Base-by-base conservation (phyloP, 2,113 vertebrate species). In the Tringa solitaria region DNA sequence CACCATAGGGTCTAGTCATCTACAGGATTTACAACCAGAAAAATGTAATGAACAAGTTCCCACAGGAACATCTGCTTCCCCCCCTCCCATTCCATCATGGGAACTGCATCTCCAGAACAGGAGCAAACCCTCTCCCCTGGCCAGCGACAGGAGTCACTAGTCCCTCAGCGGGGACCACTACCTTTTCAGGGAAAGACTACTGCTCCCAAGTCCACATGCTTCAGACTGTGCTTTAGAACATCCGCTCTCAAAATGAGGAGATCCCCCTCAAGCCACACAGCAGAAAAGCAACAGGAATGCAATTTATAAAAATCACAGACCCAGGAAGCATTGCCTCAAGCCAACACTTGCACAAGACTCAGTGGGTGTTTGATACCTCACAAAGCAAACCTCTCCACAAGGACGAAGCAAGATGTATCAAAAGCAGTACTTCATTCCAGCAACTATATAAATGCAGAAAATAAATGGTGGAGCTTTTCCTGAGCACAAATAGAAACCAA, bases 21-120 rank as follows among this genome's bases (percentile, higher is more conserved):
- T 60, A 73, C 13, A 32, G 26, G 1, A 93, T 69, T 73, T 85
- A 37, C 23, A 33, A 27, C 4, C 18, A 57, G 83, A 90, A 33
- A 50, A 33, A 9, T 0, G 4, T 22, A 63, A 81, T 28, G 1
- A 81, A 61, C 7, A 69, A 35, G 12, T 13, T 73, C 12, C 24
- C 43, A 79, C 4, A n/a, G 33, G 4, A 93, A 33, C 18, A 84
- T 5, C 21, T 79, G 21, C 51, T 72, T 54, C 82, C 37, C 10
- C 1, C 0, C 17, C 8, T 30, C 6, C 39, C 18, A 23, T 82
- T 15, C 46, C 1, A 2, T 56, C 32, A 15, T 2, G 8, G 41
- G 27, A 41, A 22, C 24, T 22, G 14, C 30, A 76, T 8, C 35
- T 48, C 57, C 83, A 43, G 35, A 80, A 82, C 1, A 79, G 48